Percentiles rank a stretch among this genome's conserved stretches.
Conservation (phyloP, 2,888 invertebrate genomes). For the Amphipoea oculea region DNA sequence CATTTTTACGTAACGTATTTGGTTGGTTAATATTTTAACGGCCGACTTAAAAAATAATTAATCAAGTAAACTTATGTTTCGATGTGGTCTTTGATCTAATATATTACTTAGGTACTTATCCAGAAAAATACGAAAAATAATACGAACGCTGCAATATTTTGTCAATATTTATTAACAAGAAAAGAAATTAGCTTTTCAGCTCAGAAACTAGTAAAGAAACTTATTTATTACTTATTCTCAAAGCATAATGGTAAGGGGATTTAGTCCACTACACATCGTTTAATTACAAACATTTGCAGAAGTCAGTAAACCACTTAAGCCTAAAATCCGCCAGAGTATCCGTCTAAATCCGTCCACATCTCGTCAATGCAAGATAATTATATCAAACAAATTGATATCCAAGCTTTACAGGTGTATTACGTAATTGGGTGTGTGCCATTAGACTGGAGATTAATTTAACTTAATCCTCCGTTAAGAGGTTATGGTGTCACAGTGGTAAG, state of each 20-base stretch:
- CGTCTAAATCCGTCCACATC: slow-evolving; percentile 4
- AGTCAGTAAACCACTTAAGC: not conserved
- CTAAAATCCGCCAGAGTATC: not conserved
- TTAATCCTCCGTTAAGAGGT: not conserved
- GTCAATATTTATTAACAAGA: not conserved
- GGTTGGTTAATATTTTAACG: not conserved
- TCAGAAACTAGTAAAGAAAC: not conserved
- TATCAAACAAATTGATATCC: slow-evolving; percentile 21
- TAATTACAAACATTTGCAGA: not conserved
- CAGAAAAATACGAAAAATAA: too few species aligned
- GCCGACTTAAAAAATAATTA: not conserved
- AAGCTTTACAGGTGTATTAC: slow-evolving; percentile 15
- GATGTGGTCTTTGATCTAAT: not conserved
- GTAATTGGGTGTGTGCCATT: slow-evolving; percentile 16
- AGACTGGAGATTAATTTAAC: slow-evolving; percentile 13
- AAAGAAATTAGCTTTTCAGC: not conserved
- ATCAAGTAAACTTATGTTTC: not conserved
- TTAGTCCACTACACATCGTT: not conserved
- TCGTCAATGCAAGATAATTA: not conserved
- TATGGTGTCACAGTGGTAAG: not conserved
- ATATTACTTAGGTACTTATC: not conserved
- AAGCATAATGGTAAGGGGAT: not conserved
- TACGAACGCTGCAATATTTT: not conserved
- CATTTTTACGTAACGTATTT: not conserved
- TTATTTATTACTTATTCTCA: not conserved